These are phyloP conservation scores for Menura novaehollandiae DNA, from an alignment of 2,113 vertebrate genomes.

Conservation along the genomic window DNA sequence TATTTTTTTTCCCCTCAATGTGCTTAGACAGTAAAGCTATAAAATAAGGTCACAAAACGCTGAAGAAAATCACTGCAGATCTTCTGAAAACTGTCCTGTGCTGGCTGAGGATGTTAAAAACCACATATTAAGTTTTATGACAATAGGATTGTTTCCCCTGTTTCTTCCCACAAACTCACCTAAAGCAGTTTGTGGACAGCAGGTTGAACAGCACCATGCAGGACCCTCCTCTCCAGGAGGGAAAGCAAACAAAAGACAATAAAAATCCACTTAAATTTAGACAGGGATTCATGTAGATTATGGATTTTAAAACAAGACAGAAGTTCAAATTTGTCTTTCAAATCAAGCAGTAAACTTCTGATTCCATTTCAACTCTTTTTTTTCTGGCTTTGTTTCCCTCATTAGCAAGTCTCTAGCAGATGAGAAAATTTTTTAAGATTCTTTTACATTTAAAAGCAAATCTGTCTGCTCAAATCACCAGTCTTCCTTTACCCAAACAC, in stretches of 20 bases:
- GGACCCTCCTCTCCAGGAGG: background rate
- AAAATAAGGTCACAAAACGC: background rate
- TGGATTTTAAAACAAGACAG: background rate
- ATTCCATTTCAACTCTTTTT: background rate
- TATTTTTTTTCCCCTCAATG: background rate
- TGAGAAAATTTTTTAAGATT: background rate
- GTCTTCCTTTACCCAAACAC: background rate
- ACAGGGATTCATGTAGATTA: background rate
- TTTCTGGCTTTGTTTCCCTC: background rate
- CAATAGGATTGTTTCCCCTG: background rate
- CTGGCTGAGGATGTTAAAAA: background rate
- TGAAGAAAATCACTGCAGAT: background rate
- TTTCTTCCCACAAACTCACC: background rate
- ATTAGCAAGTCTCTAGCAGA: background rate
- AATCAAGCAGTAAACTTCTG: background rate
- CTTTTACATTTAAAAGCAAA: conserved; percentile 3
- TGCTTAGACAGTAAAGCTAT: background rate
- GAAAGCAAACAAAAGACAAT: background rate
- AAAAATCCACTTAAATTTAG: background rate
- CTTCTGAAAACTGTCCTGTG: background rate
- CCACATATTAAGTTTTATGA: background rate
- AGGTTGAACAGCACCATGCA: background rate
- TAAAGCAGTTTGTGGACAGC: background rate
- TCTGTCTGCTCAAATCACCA: background rate
- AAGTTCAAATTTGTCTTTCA: background rate